Evolutionary conservation across 2,888 invertebrate genomes (phyloP), one percentile per base, ranked within the genome.

Genomic region (Tortrix viridana): DNA sequence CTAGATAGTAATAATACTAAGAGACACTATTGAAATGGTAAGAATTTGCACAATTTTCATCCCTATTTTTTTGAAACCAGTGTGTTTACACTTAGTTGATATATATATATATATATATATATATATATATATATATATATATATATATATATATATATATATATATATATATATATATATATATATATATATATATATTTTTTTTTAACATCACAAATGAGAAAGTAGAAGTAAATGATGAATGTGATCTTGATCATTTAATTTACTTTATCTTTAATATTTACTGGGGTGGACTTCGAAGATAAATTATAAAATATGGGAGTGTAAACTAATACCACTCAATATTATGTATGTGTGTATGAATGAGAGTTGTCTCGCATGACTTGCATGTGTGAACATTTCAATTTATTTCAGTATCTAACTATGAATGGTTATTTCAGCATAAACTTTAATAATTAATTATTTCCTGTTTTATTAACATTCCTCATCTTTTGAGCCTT

Each of bases 241-340:
- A 9, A 38, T 52, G 14, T 20, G n/a, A 6, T 6, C 14, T 5
- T 41, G 38, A 19, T 53, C n/a, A 20, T 32, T 22, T 9, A 2
- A 20, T 20, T 12, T 18, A 14, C 7, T 26, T 18, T 44, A 47
- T 37, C 46, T 56, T 20, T 2, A 46, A 20, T 47, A 49, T 44
- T 38, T 50, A 52, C 26, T 1, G 19, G 52, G 62, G 56, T 50
- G 50, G 56, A 52, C 41, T 46, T 46, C 14, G 2, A 14, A 41
- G 41, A n/a, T n/a, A n/a, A 41, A 14, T n/a, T 41, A 41, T 32
- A 41, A 41, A 5, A 41, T 16, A 41, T n/a, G 41, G 41, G 41
- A n/a, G n/a, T 6, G 14, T 5, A 12, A 38, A 38, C n/a, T 41
- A 14, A n/a, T 5, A 5, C 16, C 6, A 5, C 41, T 5, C n/a